A percentile compares a stretch with the other conserved stretches of the same genome.
Evolutionary conservation across 2,113 vertebrate species (phyloP).

Genomic region (Heterotilapia buettikoferi): DNA sequence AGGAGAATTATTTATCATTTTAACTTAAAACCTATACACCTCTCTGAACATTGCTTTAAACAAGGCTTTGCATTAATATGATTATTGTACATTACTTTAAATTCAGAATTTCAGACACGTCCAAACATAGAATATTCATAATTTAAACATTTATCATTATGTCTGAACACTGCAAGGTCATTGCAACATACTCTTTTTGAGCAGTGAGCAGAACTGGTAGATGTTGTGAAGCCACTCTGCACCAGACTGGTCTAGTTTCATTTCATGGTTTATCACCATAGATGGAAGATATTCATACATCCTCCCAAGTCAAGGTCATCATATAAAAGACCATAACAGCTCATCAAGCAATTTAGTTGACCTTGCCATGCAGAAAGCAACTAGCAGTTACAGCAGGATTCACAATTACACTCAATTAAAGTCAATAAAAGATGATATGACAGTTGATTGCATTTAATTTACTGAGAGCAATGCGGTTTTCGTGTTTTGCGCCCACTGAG

Average conservation of each 20-base stretch:
- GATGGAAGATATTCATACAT: constrained; percentile 22
- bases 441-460: constrained; percentile 66
- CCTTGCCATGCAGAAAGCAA: constrained; percentile 59
- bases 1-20: neutral
- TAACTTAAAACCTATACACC: neutral
- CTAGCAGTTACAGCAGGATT: constrained; percentile 57
- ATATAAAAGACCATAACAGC: constrained; percentile 58
- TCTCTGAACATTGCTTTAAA: neutral
- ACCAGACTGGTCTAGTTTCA: constrained; percentile 9
- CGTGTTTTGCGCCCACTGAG: constrained; percentile 28
- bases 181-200: neutral
- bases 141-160: constrained; percentile 2
- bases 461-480: constrained; percentile 49
- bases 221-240: neutral
- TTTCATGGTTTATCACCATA: constrained; percentile 39
- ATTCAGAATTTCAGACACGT: neutral
- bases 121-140: neutral
- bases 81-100: neutral
- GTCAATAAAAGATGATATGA: constrained; percentile 64
- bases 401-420: constrained; percentile 66
- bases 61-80: neutral
- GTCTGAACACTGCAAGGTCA: neutral
- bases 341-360: constrained; percentile 57
- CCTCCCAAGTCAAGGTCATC: constrained; percentile 50
- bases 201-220: neutral